These are phyloP conservation scores for Macquaria ambigua DNA, from an alignment of 2,113 vertebrate species.

Conservation along the genomic window DNA sequence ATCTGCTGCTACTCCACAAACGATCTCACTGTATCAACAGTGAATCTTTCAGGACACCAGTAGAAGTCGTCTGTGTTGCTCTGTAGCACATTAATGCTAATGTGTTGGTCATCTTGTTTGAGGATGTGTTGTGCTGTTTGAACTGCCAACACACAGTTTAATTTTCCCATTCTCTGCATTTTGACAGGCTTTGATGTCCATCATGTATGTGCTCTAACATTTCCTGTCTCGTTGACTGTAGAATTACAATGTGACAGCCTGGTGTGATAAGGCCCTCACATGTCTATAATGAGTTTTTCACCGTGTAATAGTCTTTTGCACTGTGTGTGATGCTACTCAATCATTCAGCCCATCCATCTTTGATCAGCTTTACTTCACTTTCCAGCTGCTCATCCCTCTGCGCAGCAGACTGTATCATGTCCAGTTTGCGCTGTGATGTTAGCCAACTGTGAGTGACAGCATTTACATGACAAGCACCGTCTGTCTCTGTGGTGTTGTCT, in stretches of 20 bases:
- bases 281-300: not conserved
- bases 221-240: not conserved
- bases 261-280: not conserved
- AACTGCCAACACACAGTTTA: no score
- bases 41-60: not conserved
- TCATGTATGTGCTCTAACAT: not conserved
- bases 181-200: not conserved
- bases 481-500: not conserved
- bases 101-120: no score
- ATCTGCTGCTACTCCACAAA: not conserved
- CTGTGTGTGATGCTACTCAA: not conserved
- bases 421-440: not conserved
- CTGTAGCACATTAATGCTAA: no score
- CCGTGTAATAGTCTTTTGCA: not conserved
- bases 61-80: no score
- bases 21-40: not conserved
- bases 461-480: not conserved
- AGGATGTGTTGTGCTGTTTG: no score
- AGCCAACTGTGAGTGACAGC: not conserved
- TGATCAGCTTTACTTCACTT: not conserved
- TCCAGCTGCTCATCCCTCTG: not conserved
- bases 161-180: no score
- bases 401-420: not conserved
- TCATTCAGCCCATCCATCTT: not conserved
- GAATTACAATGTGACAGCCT: not conserved